Base-by-base conservation (phyloP, 64 coral and sea anemone genomes). In the Montipora capricornis region DNA sequence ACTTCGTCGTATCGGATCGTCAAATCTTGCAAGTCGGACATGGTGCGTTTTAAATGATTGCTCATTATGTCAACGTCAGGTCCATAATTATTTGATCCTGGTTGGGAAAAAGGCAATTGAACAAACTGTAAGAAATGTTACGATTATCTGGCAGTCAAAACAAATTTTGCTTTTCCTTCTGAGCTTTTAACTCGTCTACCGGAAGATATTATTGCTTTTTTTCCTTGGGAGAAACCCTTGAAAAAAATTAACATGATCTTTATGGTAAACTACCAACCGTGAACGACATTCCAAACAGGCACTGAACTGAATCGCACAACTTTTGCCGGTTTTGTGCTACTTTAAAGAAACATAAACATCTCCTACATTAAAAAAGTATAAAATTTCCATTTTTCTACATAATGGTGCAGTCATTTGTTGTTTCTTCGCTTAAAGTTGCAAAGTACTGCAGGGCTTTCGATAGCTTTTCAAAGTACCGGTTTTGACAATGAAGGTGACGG, bases 31-130 rank as follows among this genome's bases (percentile, higher is more conserved):
- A 98, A 84, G 46, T 95, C 96, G 4, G 88, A 82, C 70, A 83
- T 95, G n/a, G 93, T 95, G 19, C 94, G 73, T 14, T 95, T 91
- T 4, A 98, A 88, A 67, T 95, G 96, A 37, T 91, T 98, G 50
- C 93, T 98, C 94, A 98, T 80, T 3, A 98, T 98, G 48, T 98
- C 96, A 53, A 98, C 55, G 75, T 98, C 96, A 5, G 87, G 87
- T 9, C 71, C 73, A 12, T 75, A 37, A 13, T 66, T 58, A 48
- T 89, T 78, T 6, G 73, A 80, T 84, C 61, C 51, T 73, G 49
- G 10, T 55, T 12, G 14, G 61, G 5, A 50, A 73, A 66, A 53
- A 83, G 2, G 52, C 45, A 78, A 77, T 49, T 17, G 49, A 20
- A 45, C 14, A 2, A 15, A 61, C 24, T 5, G 20, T 6, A 5